phyloP scores from a whole-genome alignment of 2,113 vertebrate genomes.

The Agapornis roseicollis region DNA sequence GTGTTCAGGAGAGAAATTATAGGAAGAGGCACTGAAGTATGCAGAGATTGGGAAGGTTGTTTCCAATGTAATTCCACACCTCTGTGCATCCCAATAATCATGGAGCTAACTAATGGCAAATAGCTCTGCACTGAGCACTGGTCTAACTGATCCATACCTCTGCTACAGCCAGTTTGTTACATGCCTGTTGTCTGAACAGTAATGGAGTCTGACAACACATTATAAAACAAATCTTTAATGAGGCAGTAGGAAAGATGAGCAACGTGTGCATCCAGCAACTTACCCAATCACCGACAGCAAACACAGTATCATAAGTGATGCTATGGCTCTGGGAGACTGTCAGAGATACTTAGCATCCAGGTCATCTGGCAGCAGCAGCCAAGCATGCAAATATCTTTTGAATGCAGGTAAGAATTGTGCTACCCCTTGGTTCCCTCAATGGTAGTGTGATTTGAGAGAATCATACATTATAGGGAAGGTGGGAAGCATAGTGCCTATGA shows the following conservation, averaged over 20 bases:
- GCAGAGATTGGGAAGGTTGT: background rate
- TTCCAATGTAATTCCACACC: background rate
- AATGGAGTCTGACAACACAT: background rate
- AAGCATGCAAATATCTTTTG: background rate
- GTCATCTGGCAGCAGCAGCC: background rate
- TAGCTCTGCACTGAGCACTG: background rate
- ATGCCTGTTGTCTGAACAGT: rapidly evolving
- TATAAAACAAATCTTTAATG: background rate
- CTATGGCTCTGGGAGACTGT: background rate
- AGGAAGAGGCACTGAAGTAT: background rate
- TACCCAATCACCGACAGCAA: rapidly evolving
- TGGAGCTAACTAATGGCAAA: background rate
- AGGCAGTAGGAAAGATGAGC: background rate
- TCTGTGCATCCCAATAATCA: background rate
- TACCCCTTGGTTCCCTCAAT: rapidly evolving
- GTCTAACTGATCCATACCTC: background rate
- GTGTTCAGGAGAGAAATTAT: background rate
- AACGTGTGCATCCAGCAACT: rapidly evolving
- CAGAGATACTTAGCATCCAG: background rate
- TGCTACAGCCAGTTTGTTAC: background rate
- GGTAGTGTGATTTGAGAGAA: background rate
- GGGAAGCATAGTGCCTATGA: background rate
- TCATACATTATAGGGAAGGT: background rate
- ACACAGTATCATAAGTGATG: background rate
- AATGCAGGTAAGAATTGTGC: background rate